Conservation (phyloP, 2,797 vertebrate genomes). For the Mycteria americana region DNA sequence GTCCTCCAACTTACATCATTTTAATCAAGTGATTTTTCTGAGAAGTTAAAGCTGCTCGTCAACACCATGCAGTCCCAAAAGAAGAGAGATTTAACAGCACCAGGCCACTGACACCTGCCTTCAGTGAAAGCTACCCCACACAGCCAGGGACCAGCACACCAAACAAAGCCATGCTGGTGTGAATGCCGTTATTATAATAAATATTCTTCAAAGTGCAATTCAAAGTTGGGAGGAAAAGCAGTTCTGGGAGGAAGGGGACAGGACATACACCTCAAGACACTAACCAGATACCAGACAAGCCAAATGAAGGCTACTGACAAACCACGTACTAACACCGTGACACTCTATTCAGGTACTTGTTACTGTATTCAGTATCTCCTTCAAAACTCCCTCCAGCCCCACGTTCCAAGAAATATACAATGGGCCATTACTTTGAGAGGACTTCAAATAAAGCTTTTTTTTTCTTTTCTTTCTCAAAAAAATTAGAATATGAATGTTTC, state of each 20-base stretch:
- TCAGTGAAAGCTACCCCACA: rapidly evolving
- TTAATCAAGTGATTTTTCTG: not conserved
- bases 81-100: not conserved
- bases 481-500: not conserved
- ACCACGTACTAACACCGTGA: rapidly evolving
- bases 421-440: not conserved
- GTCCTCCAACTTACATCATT: not conserved
- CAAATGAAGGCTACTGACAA: not conserved
- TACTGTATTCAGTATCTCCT: not conserved
- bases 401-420: not conserved
- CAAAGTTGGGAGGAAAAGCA: not conserved
- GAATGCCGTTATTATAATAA: not conserved
- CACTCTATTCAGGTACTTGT: not conserved
- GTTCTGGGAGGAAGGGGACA: not conserved
- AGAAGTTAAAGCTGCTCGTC: not conserved
- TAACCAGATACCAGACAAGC: not conserved
- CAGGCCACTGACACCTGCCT: not conserved
- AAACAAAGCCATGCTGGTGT: not conserved
- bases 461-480: not conserved
- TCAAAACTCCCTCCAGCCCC: not conserved
- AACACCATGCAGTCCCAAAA: not conserved
- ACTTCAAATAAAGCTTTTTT: not conserved
- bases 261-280: not conserved
- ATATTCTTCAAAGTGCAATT: not conserved
- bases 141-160: not conserved